phyloP scores from a whole-genome alignment of 37 sponge, comb jelly and placozoan genomes.

The Oopsacas minuta region DNA sequence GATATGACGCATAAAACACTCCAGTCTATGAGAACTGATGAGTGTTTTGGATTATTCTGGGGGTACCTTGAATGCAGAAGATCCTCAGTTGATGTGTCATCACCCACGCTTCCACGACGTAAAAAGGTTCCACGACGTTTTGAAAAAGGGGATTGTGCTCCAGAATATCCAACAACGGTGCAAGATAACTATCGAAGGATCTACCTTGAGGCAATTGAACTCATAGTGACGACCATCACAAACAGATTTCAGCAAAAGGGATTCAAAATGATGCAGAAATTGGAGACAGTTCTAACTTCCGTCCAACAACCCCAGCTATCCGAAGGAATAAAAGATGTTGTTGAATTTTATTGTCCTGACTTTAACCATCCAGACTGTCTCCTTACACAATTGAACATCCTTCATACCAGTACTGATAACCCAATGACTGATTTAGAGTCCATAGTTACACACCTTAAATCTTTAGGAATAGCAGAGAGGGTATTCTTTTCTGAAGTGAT shows the following conservation, averaged over 20 bases:
- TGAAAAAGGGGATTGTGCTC: slow-evolving; percentile 23
- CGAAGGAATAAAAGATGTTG: not conserved
- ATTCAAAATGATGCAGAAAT: slow-evolving; percentile 24
- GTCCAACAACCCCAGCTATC: too few species aligned
- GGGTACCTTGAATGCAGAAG: not conserved
- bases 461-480: too few species aligned
- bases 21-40: too few species aligned
- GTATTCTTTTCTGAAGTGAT: too few species aligned
- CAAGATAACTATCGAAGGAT: slow-evolving; percentile 23
- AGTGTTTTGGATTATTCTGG: too few species aligned
- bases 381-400: slow-evolving; percentile 19
- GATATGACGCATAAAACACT: too few species aligned
- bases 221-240: slow-evolving; percentile 8
- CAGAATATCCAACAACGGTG: slow-evolving; percentile 27
- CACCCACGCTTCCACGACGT: slow-evolving; percentile 25
- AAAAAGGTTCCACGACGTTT: slow-evolving; percentile 21
- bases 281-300: slow-evolving; percentile 2
- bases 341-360: slow-evolving; percentile 23
- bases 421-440: too few species aligned
- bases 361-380: too few species aligned
- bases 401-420: not conserved
- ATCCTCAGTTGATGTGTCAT: not conserved
- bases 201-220: slow-evolving; percentile 28
- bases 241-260: slow-evolving; percentile 27
- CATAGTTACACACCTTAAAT: too few species aligned